Conservation (phyloP, 1,140 invertebrate genomes). For the roundworm (Caenorhabditis elegans) region DNA sequence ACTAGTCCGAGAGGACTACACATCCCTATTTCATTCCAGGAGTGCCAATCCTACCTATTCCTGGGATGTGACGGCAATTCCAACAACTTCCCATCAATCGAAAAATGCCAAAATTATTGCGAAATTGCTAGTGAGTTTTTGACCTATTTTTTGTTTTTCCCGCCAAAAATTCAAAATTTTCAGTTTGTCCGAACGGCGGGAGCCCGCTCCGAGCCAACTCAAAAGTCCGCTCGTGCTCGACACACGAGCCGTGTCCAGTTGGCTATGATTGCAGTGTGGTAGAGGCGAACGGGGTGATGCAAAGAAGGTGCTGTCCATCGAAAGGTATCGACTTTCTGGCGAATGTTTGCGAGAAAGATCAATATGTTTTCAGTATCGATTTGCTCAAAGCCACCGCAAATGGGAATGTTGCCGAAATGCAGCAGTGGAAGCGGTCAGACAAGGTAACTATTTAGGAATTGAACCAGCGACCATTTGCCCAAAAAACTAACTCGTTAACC, state of each 20-base stretch:
- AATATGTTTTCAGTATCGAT: constrained; percentile 38
- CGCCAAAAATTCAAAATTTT: background rate
- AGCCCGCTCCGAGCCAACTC: constrained; percentile 23
- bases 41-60: constrained; percentile 45
- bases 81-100: constrained; percentile 47
- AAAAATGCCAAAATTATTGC: constrained; percentile 48
- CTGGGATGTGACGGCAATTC: constrained; percentile 48
- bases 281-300: constrained; percentile 33
- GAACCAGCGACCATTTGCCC: no score
- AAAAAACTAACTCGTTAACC: background rate
- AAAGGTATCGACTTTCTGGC: constrained; percentile 13
- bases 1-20: no score
- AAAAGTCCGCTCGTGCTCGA: constrained; percentile 34
- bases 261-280: constrained; percentile 45
- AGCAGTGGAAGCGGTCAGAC: constrained; percentile 37
- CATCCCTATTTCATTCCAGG: constrained; percentile 19
- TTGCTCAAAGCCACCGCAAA: constrained; percentile 37
- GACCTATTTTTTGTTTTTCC: background rate
- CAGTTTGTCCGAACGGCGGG: constrained; percentile 48
- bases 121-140: constrained; percentile 42
- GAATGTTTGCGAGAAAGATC: no score
- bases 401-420: constrained; percentile 41
- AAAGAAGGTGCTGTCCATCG: constrained; percentile 41
- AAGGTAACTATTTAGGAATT: no score
- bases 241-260: constrained; percentile 40